phyloP scores from a whole-genome alignment of 1,140 invertebrate genomes.

The Pectinophora gossypiella region DNA sequence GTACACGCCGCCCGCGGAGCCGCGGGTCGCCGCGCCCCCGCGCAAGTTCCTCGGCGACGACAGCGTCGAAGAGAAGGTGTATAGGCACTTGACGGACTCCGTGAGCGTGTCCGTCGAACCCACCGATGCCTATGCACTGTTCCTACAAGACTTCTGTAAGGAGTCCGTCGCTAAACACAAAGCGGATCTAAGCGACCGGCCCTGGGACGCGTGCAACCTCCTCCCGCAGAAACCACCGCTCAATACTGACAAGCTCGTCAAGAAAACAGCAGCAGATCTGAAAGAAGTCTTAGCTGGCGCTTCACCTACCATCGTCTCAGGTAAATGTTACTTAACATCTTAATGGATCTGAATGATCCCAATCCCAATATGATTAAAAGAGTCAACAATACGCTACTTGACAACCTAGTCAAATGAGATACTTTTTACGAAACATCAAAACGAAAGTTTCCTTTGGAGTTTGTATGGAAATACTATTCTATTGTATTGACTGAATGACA shows the following conservation, averaged over 20 bases:
- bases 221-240: conserved; percentile 34
- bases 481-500: too few species aligned
- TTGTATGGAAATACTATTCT: too few species aligned
- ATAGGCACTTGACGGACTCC: conserved; percentile 23
- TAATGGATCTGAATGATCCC: too few species aligned
- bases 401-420: too few species aligned
- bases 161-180: conserved; percentile 23
- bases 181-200: conserved; percentile 42
- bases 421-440: too few species aligned
- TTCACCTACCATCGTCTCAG: too few species aligned
- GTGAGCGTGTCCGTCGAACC: conserved; percentile 15
- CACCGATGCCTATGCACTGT: conserved; percentile 39
- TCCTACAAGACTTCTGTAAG: conserved; percentile 52
- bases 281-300: conserved; percentile 50
- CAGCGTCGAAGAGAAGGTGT: conserved; percentile 25
- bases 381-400: too few species aligned
- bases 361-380: too few species aligned
- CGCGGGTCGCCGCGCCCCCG: conserved; percentile 27
- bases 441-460: too few species aligned
- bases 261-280: conserved; percentile 32
- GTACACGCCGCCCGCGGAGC: conserved; percentile 55
- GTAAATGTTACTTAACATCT: too few species aligned
- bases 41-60: conserved; percentile 36
- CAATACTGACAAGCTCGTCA: conserved; percentile 26
- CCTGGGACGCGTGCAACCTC: conserved; percentile 53